Evolutionary conservation across 1,140 invertebrate species (phyloP).

Genomic region (Drosophila rhopaloa): DNA sequence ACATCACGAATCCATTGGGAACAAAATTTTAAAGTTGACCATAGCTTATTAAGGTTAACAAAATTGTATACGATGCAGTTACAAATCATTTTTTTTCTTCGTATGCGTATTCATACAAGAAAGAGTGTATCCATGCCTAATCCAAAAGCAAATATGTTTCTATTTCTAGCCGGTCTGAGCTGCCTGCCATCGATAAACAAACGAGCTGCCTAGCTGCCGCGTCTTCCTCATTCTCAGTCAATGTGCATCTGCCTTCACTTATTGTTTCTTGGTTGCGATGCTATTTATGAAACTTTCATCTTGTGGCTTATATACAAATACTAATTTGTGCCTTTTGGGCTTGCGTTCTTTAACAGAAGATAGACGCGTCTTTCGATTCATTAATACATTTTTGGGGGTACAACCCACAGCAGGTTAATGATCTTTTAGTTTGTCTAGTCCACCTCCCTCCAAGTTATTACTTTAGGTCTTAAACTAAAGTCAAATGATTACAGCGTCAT

Average conservation of each 20-base stretch:
- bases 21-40: slow-evolving; percentile 10
- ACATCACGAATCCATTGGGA: slow-evolving; percentile 3
- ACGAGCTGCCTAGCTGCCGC: slow-evolving; percentile 36
- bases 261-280: slow-evolving; percentile 11
- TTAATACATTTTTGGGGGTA: neutral
- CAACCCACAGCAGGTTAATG: slow-evolving; percentile 18
- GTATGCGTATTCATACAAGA: neutral
- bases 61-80: neutral
- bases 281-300: slow-evolving; percentile 33
- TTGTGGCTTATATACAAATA: slow-evolving; percentile 23
- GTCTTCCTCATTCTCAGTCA: neutral
- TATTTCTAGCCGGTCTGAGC: slow-evolving; percentile 17
- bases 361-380: no score
- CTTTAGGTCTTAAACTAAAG: neutral
- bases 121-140: slow-evolving; percentile 9
- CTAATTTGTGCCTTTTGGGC: slow-evolving; percentile 29
- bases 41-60: neutral
- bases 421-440: slow-evolving; percentile 18
- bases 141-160: slow-evolving; percentile 16
- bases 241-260: slow-evolving; percentile 40
- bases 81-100: neutral
- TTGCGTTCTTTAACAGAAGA: slow-evolving; percentile 1
- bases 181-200: slow-evolving; percentile 17
- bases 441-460: slow-evolving; percentile 1
- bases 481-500: neutral